Evolutionary conservation across 2,888 invertebrate genomes (phyloP), one percentile per base, ranked within the genome.

Genomic region (Torymus tubicola): DNA sequence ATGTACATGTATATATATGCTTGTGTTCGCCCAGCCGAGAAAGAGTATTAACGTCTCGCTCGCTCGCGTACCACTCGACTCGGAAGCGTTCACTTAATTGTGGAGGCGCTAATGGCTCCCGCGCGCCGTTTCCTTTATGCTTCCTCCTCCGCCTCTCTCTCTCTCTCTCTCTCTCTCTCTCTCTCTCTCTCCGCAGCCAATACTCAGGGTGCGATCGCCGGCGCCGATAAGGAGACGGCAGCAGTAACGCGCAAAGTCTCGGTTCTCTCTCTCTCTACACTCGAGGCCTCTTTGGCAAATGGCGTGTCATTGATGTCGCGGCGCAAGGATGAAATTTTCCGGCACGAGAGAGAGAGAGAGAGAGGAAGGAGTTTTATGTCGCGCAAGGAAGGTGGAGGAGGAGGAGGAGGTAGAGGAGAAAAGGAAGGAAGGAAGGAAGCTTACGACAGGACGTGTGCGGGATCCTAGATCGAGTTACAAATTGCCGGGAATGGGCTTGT

Each of bases 81-180:
- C 78, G 81, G 83, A 80, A 86, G 86, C 84, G 86, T 85, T 86
- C 86, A 83, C 86, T 88, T 87, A 87, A 88, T 87, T 88, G 88
- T 85, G 84, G 84, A 86, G 87, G 85, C 85, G 87, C 85, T 87
- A 87, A 88, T 87, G 87, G 87, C 82, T 84, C 84, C 83, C 83
- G 81, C 21, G 31, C 21, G 42, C 8, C 42, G 42, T 42, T 42
- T 42, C n/a, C 83, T 75, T 80, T 84, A 61, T 74, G 67, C n/a
- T 16, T 18, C 24, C 42, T 2, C 61, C 31, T 53, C 63, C 42
- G 12, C 60, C 60, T 52, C 21, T 65, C 21, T 53, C 31, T 60
- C 83, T 81, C 81, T 83, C 72, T 77, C 79, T 73, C 68, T 84
- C 42, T 84, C 52, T 50, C 18, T 81, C 81, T 83, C 72, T 77